Percentiles rank a stretch among this genome's conserved stretches.
Conservation (phyloP, 2,888 invertebrate genomes). For the Pegoplata infirma region DNA sequence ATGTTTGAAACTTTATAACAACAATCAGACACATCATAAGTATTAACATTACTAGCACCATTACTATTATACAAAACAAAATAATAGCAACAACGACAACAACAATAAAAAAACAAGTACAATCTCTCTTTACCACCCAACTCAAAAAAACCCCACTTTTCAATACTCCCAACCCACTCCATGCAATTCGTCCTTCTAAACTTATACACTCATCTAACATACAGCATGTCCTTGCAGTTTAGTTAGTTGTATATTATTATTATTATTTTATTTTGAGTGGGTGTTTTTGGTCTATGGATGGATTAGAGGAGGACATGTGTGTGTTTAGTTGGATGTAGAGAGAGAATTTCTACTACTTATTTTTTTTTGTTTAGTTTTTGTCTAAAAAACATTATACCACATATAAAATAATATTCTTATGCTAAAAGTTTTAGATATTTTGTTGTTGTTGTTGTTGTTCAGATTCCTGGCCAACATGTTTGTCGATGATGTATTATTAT, state of each 20-base stretch:
- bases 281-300: background rate
- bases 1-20: conserved; percentile 57
- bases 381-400: conserved; percentile 70
- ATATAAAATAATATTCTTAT: conserved; percentile 70
- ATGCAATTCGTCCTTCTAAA: conserved; percentile 9
- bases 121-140: background rate
- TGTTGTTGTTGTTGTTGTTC: conserved; percentile 67
- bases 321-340: background rate
- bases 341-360: no score
- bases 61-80: conserved; percentile 48
- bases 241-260: conserved; percentile 58
- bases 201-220: conserved; percentile 46
- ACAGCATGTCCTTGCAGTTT: conserved; percentile 74
- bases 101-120: background rate
- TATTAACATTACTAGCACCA: conserved; percentile 62
- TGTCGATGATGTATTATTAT: conserved; percentile 77
- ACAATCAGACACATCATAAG: conserved; percentile 62
- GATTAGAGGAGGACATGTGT: no score
- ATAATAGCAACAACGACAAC: background rate
- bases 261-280: conserved; percentile 62
- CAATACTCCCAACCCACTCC: background rate
- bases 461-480: conserved; percentile 75
- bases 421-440: conserved; percentile 72
- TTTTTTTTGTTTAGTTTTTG: background rate
- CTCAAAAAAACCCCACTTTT: background rate